Evolutionary conservation across 1,140 invertebrate genomes (phyloP).

Genomic region (Danaus melanippus): DNA sequence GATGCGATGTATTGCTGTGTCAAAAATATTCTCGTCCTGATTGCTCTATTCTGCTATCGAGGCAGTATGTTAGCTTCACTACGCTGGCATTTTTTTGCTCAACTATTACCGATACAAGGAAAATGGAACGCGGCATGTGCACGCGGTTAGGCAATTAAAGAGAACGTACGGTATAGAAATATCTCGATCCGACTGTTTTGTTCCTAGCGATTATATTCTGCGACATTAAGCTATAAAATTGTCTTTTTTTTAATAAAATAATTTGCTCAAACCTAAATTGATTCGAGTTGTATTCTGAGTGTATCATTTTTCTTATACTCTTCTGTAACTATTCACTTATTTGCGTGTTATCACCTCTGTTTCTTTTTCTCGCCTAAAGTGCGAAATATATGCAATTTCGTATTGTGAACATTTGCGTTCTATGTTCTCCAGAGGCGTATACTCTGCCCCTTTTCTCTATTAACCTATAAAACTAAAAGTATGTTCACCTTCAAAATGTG

Average conservation of each 20-base stretch:
- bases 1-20: conserved; percentile 64
- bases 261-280: too few relatives aligned
- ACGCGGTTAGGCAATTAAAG: conserved; percentile 31
- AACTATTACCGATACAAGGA: conserved; percentile 45
- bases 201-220: too few relatives aligned
- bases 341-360: conserved; percentile 30
- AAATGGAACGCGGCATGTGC: conserved; percentile 29
- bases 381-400: conserved; percentile 31
- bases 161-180: conserved; percentile 23
- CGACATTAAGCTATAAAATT: too few relatives aligned
- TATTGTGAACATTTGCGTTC: conserved; percentile 34
- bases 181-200: neutral
- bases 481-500: conserved; percentile 30
- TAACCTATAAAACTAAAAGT: conserved; percentile 38
- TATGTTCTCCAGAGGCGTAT: conserved; percentile 31
- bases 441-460: conserved; percentile 33
- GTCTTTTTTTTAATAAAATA: too few relatives aligned
- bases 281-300: too few relatives aligned
- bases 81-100: conserved; percentile 44
- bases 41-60: conserved; percentile 63
- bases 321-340: conserved; percentile 24
- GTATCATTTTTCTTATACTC: too few relatives aligned
- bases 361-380: conserved; percentile 27
- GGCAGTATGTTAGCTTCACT: conserved; percentile 38
- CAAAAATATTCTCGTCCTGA: conserved; percentile 66